Conservation (phyloP, 2,113 vertebrate species). For the Cephalopholis sonnerati region DNA sequence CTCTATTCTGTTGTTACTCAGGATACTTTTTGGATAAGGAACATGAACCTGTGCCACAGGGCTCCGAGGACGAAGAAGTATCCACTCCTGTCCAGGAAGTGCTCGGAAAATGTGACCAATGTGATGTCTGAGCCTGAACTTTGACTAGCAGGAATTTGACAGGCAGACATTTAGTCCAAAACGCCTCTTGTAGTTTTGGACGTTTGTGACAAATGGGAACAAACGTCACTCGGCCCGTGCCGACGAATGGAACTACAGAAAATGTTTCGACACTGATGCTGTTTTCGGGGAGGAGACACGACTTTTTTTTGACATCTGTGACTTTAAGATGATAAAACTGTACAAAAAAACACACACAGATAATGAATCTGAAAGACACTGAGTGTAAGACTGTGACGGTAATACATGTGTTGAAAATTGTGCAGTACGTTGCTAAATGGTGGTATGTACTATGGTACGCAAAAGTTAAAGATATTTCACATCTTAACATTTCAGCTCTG, state of each 20-base stretch:
- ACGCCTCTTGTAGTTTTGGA: slow-evolving; percentile 10
- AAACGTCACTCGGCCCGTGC: neutral
- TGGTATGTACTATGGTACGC: slow-evolving; percentile 62
- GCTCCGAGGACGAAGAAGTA: slow-evolving; percentile 57
- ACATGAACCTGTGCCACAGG: neutral
- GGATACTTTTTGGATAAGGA: slow-evolving; percentile 39
- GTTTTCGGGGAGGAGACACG: slow-evolving; percentile 11
- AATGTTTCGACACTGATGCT: neutral
- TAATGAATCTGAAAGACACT: neutral
- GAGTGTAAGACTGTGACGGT: neutral
- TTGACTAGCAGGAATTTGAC: neutral
- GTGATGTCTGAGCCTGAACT: slow-evolving; percentile 57
- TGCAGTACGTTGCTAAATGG: slow-evolving; percentile 1
- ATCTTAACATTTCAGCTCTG: neutral
- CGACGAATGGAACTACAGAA: neutral
- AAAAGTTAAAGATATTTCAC: slow-evolving; percentile 45
- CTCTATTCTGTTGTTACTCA: slow-evolving; percentile 32
- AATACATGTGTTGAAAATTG: neutral
- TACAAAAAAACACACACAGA: neutral
- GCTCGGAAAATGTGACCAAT: slow-evolving; percentile 68
- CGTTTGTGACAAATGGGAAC: slow-evolving; percentile 4
- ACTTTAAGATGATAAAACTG: slow-evolving; percentile 1
- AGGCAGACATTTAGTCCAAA: slow-evolving; percentile 2
- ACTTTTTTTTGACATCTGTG: slow-evolving; percentile 19
- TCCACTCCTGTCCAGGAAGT: slow-evolving; percentile 81